phyloP scores from a whole-genome alignment of 2,797 vertebrate genomes.

The Labroides dimidiatus region DNA sequence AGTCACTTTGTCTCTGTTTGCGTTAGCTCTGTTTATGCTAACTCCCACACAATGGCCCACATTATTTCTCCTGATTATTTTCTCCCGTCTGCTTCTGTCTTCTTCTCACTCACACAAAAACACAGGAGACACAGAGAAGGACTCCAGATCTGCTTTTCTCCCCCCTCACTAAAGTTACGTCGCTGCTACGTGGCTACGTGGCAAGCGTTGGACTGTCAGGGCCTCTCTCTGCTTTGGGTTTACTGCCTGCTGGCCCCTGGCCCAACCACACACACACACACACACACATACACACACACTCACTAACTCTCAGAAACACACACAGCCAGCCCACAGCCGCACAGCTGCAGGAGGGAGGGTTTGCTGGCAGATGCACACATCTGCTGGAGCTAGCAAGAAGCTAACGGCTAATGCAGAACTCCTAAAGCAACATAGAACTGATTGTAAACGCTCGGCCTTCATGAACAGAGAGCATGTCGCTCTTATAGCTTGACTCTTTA shows the following conservation, averaged over 20 bases:
- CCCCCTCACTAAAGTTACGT: constrained; percentile 45
- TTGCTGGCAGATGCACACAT: constrained; percentile 70
- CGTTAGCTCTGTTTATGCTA: constrained; percentile 18
- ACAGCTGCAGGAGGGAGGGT: constrained; percentile 74
- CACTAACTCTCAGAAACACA: neutral
- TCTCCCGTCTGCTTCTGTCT: neutral
- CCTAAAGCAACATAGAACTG: constrained; percentile 42
- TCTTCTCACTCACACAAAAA: neutral
- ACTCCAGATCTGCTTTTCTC: constrained; percentile 6
- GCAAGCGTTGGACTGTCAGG: constrained; percentile 70
- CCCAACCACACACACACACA: constrained; percentile 65
- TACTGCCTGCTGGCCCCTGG: constrained; percentile 75
- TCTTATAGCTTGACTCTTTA: constrained; percentile 46
- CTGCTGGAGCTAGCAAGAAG: constrained; percentile 58
- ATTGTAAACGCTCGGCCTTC: constrained; percentile 46
- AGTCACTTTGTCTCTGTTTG: constrained; percentile 47
- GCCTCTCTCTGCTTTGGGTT: constrained; percentile 75
- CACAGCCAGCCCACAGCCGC: constrained; percentile 60
- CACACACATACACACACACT: constrained; percentile 39
- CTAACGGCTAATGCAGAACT: constrained; percentile 47
- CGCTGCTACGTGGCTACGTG: constrained; percentile 72
- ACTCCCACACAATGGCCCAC: constrained; percentile 36
- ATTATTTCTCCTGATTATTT: constrained; percentile 37
- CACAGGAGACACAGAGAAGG: neutral
- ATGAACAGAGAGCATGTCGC: constrained; percentile 31